Percentiles rank a stretch among this genome's conserved stretches.
phyloP scores from a whole-genome alignment of 2,797 vertebrate genomes.

The Ctenochaetus hawaiiensis region DNA sequence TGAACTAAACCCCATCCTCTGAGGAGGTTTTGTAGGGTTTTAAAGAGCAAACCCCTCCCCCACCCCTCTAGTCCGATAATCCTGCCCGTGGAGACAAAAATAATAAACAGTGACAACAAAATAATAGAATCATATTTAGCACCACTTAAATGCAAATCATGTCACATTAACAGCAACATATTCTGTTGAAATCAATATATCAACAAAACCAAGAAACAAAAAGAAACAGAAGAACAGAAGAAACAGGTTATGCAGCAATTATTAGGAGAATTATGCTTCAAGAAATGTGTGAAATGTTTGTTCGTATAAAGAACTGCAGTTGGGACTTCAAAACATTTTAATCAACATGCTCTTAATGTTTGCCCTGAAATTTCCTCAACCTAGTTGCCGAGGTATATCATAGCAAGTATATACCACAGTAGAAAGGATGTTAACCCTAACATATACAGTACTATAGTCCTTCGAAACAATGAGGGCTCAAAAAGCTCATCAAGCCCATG shows the following conservation, averaged over 20 bases:
- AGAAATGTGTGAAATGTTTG: slow-evolving; percentile 51
- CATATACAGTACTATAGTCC: slow-evolving; percentile 45
- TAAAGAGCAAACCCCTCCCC: slow-evolving; percentile 70
- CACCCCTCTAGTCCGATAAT: slow-evolving; percentile 57
- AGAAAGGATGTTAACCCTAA: slow-evolving; percentile 31
- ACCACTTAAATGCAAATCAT: slow-evolving; percentile 77
- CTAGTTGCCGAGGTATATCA: slow-evolving; percentile 38
- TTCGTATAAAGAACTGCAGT: slow-evolving; percentile 45
- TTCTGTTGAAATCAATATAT: slow-evolving; percentile 56
- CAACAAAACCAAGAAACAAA: slow-evolving; percentile 57
- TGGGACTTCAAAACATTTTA: slow-evolving; percentile 41
- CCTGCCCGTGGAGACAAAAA: slow-evolving; percentile 67
- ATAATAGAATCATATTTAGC: slow-evolving; percentile 79
- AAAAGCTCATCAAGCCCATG: slow-evolving; percentile 51
- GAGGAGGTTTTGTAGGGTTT: slow-evolving; percentile 57
- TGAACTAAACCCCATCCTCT: slow-evolving; percentile 48
- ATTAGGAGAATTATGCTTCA: slow-evolving; percentile 43
- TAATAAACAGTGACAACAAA: slow-evolving; percentile 63
- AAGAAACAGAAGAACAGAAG: slow-evolving; percentile 47
- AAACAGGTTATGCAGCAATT: slow-evolving; percentile 51
- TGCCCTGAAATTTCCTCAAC: slow-evolving; percentile 52
- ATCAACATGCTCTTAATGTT: slow-evolving; percentile 52
- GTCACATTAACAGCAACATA: slow-evolving; percentile 58
- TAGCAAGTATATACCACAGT: slow-evolving; percentile 34
- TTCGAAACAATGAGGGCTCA: slow-evolving; percentile 43